Evolutionary conservation across 2,113 vertebrate genomes (phyloP).

Genomic region (Brachyistius frenatus): DNA sequence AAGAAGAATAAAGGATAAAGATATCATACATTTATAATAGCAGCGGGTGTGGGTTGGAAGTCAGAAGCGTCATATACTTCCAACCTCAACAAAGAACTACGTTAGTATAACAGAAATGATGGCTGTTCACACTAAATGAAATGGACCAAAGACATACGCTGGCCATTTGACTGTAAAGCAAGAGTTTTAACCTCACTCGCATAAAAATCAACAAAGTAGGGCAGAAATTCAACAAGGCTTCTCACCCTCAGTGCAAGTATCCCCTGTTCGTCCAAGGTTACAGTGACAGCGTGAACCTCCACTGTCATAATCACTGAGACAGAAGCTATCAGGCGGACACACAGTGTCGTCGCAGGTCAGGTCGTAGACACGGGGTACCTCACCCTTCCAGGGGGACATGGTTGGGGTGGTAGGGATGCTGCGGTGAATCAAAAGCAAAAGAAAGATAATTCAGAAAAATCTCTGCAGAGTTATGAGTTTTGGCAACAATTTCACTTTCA

Average conservation of each 20-base stretch:
- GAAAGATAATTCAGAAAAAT: background rate
- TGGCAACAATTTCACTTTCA: background rate
- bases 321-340: conserved; percentile 93
- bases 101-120: too few species aligned
- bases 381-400: conserved; percentile 56
- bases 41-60: too few species aligned
- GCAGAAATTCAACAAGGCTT: background rate
- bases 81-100: too few species aligned
- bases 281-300: conserved; percentile 94
- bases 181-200: too few species aligned
- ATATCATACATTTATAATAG: background rate
- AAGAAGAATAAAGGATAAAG: conserved; percentile 51
- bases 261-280: conserved; percentile 90
- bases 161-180: too few species aligned
- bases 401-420: conserved; percentile 44
- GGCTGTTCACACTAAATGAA: too few species aligned
- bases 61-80: too few species aligned
- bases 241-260: conserved; percentile 89
- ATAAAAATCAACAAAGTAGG: rapidly evolving
- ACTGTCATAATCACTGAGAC: conserved; percentile 88
- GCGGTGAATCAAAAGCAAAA: background rate
- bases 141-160: too few species aligned
- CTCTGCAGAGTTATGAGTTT: background rate
- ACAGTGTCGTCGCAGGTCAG: conserved; percentile 89
- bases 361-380: conserved; percentile 80